phyloP scores from a whole-genome alignment of 2,888 invertebrate species.

The Theretra japonica region DNA sequence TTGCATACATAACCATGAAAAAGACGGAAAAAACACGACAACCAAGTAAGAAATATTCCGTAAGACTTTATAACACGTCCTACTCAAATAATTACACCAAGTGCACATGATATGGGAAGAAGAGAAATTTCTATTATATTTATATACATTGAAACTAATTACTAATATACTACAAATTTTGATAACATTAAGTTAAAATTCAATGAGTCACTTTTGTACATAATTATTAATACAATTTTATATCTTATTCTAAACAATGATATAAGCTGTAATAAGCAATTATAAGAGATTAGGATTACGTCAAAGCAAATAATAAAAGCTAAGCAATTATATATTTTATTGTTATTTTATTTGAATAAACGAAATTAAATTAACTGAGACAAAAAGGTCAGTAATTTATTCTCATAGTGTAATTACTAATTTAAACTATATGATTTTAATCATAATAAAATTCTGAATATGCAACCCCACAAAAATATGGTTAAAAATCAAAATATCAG shows the following conservation, averaged over 20 bases:
- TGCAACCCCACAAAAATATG: too few species aligned
- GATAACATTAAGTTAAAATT: background rate
- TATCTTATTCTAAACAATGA: background rate
- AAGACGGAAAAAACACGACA: background rate
- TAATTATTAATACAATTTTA: background rate
- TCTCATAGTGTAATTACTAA: too few species aligned
- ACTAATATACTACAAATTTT: background rate
- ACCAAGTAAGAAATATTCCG: background rate
- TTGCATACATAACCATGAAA: too few species aligned
- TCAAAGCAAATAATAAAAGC: background rate
- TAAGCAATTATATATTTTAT: too few species aligned
- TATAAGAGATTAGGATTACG: background rate
- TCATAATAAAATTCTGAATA: too few species aligned
- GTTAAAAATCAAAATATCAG: too few species aligned
- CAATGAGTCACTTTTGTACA: background rate
- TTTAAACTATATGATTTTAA: too few species aligned
- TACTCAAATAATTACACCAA: background rate
- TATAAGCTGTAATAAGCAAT: background rate
- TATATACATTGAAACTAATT: constrained; percentile 1
- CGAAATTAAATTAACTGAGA: background rate
- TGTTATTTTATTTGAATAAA: background rate
- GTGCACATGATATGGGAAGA: background rate
- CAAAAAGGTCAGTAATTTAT: too few species aligned
- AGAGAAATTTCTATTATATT: constrained; percentile 1
- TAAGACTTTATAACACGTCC: background rate